Base-by-base conservation (phyloP, 2,888 invertebrate species). In the Toxonevra muliebris region DNA sequence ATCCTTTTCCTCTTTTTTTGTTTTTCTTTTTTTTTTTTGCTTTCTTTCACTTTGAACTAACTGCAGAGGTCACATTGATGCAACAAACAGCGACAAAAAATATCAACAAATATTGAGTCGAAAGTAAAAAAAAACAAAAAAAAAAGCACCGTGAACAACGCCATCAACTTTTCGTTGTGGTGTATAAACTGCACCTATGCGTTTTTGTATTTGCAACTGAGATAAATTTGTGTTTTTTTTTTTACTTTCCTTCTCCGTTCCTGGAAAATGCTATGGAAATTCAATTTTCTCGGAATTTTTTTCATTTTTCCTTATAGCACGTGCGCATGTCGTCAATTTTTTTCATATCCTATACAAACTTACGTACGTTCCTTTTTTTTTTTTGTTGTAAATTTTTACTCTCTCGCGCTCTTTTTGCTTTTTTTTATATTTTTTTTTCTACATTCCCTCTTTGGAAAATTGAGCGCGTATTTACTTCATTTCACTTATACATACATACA, bases 201-300 rank as follows among this genome's bases (percentile, higher is more conserved):
- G 58, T 68, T 69, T 59, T 61, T 58, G 53, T 61, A 48, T 59
- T 40, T n/a, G 20, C 15, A 13, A 15, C 11, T 45, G 7, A 42
- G 15, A 20, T 71, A 69, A n/a, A n/a, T n/a, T n/a, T n/a, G n/a
- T n/a, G n/a, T n/a, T n/a, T n/a, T n/a, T n/a, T n/a, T n/a, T n/a
- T n/a, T 66, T 71, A 42, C 73, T 61, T 70, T 77, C 74, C 65
- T 65, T 57, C 68, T 65, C 63, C 40, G 41, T 65, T 30, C 12
- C 45, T 57, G 63, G 59, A 52, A 67, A 69, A 61, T 54, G 10
- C 59, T 19, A 30, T 69, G 68, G 71, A 69, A 69, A 65, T 64
- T 68, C 42, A 60, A 60, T 65, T 65, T 63, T 54, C 53, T 20
- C 52, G 58, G 20, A 54, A 12, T 30, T 12, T 52, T 30, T 30